A percentile compares a stretch with the other conserved stretches of the same genome.
These are phyloP conservation scores for Gambusia yucatana DNA, from an alignment of 2,797 vertebrate genomes.

Conservation along the genomic window DNA sequence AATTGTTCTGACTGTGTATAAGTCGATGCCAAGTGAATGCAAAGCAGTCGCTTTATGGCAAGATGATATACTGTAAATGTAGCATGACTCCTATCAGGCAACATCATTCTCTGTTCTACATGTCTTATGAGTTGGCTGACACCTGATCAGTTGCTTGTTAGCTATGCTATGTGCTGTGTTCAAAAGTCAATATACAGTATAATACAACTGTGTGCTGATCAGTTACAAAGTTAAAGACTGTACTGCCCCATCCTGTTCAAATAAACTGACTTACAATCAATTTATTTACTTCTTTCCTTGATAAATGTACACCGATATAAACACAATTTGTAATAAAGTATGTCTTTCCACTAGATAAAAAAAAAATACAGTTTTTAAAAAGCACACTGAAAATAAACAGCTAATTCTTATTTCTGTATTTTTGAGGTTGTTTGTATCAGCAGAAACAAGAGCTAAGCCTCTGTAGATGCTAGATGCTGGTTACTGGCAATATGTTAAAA, in stretches of 20 bases:
- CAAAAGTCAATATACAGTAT: conserved; percentile 52
- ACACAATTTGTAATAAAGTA: not conserved
- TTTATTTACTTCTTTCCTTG: not conserved
- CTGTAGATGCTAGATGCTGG: not conserved
- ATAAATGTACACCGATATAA: not conserved
- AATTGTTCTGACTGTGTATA: conserved; percentile 53
- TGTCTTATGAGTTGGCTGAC: conserved; percentile 54
- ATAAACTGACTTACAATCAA: conserved; percentile 66
- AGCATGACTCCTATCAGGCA: conserved; percentile 51
- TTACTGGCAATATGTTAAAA: not conserved
- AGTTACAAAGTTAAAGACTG: conserved; percentile 61
- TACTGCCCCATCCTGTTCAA: conserved; percentile 74
- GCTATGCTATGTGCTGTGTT: conserved; percentile 66
- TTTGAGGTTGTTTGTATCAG: not conserved
- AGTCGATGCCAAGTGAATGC: conserved; percentile 57
- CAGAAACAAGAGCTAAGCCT: not conserved
- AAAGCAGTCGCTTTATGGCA: conserved; percentile 55
- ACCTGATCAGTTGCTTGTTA: conserved; percentile 62
- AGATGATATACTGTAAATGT: conserved; percentile 47
- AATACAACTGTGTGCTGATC: conserved; percentile 62
- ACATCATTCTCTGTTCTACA: conserved; percentile 49
- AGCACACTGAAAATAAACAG: not conserved
- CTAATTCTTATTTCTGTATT: not conserved
- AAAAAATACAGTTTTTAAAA: not conserved
- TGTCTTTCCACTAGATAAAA: not conserved